Percentiles rank a stretch among this genome's conserved stretches.
These are phyloP conservation scores for Urophycis tenuis DNA, from an alignment of 2,797 vertebrate species.

Conservation along the genomic window DNA sequence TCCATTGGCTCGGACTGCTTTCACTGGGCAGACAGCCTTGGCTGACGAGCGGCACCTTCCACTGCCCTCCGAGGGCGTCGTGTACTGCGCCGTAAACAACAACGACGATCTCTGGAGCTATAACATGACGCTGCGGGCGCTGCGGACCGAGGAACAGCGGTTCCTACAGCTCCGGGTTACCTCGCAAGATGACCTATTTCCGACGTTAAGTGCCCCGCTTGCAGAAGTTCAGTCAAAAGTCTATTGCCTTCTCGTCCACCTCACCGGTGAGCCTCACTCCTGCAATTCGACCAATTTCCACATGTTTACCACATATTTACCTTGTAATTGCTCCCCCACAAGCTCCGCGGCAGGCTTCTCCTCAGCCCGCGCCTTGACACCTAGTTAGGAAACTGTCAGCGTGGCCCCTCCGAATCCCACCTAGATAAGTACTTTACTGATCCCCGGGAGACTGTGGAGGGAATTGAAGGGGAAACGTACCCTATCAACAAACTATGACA, in stretches of 20 bases:
- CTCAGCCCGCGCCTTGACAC: neutral
- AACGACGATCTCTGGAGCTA: neutral
- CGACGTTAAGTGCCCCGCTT: neutral
- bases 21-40: neutral
- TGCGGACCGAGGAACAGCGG: neutral
- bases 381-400: neutral
- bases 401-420: neutral
- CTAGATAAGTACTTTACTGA: neutral
- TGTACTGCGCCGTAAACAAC: neutral
- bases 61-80: neutral
- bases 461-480: neutral
- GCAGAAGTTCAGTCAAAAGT: neutral
- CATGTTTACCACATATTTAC: neutral
- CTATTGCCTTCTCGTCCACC: neutral
- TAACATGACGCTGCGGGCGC: neutral
- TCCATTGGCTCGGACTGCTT: too few species aligned
- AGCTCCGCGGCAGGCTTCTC: neutral
- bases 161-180: neutral
- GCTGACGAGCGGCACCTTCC: neutral
- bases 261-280: neutral
- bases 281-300: neutral
- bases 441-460: slow-evolving; percentile 11
- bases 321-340: neutral
- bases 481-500: slow-evolving; percentile 2
- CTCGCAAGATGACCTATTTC: neutral